Evolutionary conservation across 2,797 vertebrate genomes (phyloP).

Genomic region (Nyctibius grandis): DNA sequence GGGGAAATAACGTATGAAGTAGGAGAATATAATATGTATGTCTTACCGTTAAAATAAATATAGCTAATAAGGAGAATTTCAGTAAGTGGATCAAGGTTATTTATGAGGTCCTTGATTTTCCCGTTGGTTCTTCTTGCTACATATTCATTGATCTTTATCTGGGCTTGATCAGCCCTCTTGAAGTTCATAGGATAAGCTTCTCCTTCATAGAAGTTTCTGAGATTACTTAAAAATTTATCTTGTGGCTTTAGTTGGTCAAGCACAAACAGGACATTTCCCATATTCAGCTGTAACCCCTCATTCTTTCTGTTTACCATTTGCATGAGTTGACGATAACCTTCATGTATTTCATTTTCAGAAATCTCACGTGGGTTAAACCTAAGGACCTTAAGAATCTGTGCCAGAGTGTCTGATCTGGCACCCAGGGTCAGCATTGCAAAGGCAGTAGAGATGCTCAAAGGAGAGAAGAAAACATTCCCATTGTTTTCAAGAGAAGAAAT

Average conservation of each 20-base stretch:
- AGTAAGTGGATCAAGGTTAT: constrained; percentile 73
- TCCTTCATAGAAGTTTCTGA: constrained; percentile 74
- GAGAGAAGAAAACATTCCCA: constrained; percentile 88
- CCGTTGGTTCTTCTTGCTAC: constrained; percentile 83
- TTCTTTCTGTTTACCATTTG: constrained; percentile 50
- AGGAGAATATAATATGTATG: neutral
- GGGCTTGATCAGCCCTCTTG: constrained; percentile 63
- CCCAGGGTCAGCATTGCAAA: constrained; percentile 87
- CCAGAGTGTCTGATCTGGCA: constrained; percentile 78
- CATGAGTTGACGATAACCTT: constrained; percentile 78
- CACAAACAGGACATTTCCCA: constrained; percentile 82
- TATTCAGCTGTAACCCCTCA: constrained; percentile 53
- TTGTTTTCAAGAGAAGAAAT: constrained; percentile 57
- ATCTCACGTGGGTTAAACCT: constrained; percentile 74
- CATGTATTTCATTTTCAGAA: constrained; percentile 70
- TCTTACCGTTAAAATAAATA: constrained; percentile 87
- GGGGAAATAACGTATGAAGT: neutral
- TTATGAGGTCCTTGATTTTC: constrained; percentile 84
- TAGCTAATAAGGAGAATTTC: constrained; percentile 87
- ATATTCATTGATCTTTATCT: constrained; percentile 79
- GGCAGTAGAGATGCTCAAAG: constrained; percentile 82
- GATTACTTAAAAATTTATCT: constrained; percentile 71
- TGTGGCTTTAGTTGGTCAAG: constrained; percentile 68
- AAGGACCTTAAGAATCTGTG: constrained; percentile 81
- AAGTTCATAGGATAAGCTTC: constrained; percentile 79